Evolutionary conservation across 2,113 vertebrate genomes (phyloP), one percentile per base, ranked within the genome.

Genomic region (Cranoglanis bouderius): DNA sequence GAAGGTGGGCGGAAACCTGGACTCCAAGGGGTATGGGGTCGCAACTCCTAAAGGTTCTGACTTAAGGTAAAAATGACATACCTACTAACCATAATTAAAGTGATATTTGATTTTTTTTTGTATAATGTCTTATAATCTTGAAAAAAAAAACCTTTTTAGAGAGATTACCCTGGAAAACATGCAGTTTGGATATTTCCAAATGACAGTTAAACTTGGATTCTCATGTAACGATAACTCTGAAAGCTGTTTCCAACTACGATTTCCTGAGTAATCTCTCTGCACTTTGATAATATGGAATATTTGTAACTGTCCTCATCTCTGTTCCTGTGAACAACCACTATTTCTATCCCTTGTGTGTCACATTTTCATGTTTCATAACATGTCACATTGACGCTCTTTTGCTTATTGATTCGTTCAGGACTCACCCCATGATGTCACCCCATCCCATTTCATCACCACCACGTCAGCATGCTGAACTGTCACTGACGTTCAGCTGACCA

Each of bases 1-100:
- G 98, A 99, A 99, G 90, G 98, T 99, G 87, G 98, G 98, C 92
- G 98, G 98, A 84, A 99, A 99, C 96, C 97, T 99, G 95, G 98
- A 99, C 95, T 99, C 98, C 89, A 99, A 99, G 92, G 98, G 98
- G 93, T 99, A 99, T 92, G 98, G 98, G 51, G 98, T 99, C 93
- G 98, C 98, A 35, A 99, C 98, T 0, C 98, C 98, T 91, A 99
- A 99, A 96, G 97, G 98, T 89, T 99, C 98, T 0, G 95, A 97
- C 0, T 95, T 99, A 93, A 99, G 98, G 98, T 99, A 97, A 94
- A 84, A 29, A 29, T 38, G 2, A 51, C 19, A 12, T 21, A 38
- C 38, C 46, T 26, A 24, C 57, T 51, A 81, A 19, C 61, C 43
- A 51, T n/a, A 51, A 74, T 29, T 0, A 26, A 85, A 43, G 59